Evolutionary conservation across 2,888 invertebrate species (phyloP).

Genomic region (Parnassius apollo): DNA sequence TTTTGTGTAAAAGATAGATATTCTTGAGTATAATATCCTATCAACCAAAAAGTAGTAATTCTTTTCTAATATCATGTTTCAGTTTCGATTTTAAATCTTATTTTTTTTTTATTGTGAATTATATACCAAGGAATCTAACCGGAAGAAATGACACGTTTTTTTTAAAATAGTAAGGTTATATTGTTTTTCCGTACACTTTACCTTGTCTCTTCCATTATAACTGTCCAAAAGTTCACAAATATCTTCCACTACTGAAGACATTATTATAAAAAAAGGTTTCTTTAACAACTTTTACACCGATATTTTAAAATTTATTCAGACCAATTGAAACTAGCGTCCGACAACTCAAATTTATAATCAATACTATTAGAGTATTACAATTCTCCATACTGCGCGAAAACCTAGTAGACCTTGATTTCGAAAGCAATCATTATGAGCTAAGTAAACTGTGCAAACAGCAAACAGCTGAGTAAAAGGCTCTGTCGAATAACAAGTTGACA

Average conservation of each 20-base stretch:
- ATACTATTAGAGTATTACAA: slow-evolving; percentile 64
- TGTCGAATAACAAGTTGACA: slow-evolving; percentile 2
- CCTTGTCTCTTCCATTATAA: slow-evolving; percentile 93
- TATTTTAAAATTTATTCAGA: slow-evolving; percentile 25
- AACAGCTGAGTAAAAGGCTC: slow-evolving; percentile 31
- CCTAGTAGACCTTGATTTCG: slow-evolving; percentile 41
- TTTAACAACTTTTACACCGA: slow-evolving; percentile 27
- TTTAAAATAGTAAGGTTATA: slow-evolving; percentile 50
- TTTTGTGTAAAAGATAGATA: too few relatives aligned
- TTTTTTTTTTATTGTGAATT: too few relatives aligned
- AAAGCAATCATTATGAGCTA: slow-evolving; percentile 28
- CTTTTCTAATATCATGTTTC: too few relatives aligned
- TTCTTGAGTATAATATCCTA: too few relatives aligned
- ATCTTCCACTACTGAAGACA: slow-evolving; percentile 73
- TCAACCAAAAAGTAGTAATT: too few relatives aligned
- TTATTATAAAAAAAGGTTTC: slow-evolving; percentile 34
- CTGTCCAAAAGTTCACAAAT: slow-evolving; percentile 88
- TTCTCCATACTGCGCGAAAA: slow-evolving; percentile 56
- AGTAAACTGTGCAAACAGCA: not conserved
- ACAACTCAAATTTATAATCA: slow-evolving; percentile 44
- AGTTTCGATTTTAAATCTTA: too few relatives aligned
- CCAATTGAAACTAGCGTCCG: slow-evolving; percentile 38
- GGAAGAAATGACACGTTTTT: slow-evolving; percentile 39
- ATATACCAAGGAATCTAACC: too few relatives aligned
- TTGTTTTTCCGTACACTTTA: slow-evolving; percentile 66